Evolutionary conservation across 2,888 invertebrate genomes (phyloP), one percentile per base, ranked within the genome.

Genomic region (Drosophila pegasa): DNA sequence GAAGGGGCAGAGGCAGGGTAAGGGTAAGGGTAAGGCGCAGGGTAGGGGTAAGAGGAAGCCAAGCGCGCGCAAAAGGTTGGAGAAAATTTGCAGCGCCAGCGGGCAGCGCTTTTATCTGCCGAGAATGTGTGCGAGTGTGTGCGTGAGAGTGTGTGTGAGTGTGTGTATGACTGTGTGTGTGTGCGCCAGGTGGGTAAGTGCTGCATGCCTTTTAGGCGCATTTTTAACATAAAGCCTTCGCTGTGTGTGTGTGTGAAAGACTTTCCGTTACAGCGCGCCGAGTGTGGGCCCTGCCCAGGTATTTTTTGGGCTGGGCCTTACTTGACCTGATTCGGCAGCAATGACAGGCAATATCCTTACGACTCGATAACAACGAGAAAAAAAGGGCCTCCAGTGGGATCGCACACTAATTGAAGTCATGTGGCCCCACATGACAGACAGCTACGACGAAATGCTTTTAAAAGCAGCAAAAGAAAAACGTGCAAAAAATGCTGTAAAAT

Each of bases 401-500:
- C 18, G 18, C 38, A 50, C 45, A 47, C 70, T 70, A 70, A 74
- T 55, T 74, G 73, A 54, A 43, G 60, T 40, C 65, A 75, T 58
- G 47, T 70, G 74, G 64, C 57, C 37, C 43, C 9, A 22, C 9
- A 5, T 57, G 56, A 54, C 52, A 29, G 69, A 35, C 51, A 60
- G 43, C 27, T 37, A 74, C 60, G 47, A 14, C 22, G 59, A 74
- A 70, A 74, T 74, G 70, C 74, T 73, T 73, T 74, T 60, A 73
- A 14, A 16, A 18, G 14, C 7, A 7, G 16, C 1, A 14, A 3
- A 20, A 12, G 3, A 14, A 2, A n/a, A n/a, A n/a, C 0, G 0
- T 8, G 8, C 8, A 18, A 35, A 45, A 18, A 25, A 35, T 10
- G 1, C 5, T 10, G 3, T 7, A n/a, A 33, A 20, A 12, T 10